phyloP scores from a whole-genome alignment of 2,797 vertebrate genomes.

The Danio jaintianensis region DNA sequence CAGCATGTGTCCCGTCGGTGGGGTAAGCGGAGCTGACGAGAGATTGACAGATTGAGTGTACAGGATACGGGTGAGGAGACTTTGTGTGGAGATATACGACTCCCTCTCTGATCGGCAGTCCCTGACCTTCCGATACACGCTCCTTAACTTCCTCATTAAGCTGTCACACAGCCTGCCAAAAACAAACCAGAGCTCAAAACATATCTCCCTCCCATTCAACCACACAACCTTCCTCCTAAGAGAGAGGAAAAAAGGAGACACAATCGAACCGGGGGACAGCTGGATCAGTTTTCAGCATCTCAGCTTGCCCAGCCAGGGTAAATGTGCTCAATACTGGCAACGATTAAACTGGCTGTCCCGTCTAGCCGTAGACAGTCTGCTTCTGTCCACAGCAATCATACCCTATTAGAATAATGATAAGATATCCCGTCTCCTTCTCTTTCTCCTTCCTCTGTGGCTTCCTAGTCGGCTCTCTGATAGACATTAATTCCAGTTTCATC shows the following conservation, averaged over 20 bases:
- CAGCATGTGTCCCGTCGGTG: conserved; percentile 25
- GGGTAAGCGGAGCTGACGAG: conserved; percentile 46
- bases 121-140: conserved; percentile 50
- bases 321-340: conserved; percentile 39
- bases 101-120: conserved; percentile 48
- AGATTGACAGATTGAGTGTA: conserved; percentile 54
- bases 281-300: conserved; percentile 35
- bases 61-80: conserved; percentile 51
- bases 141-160: conserved; percentile 54
- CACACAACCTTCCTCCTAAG: conserved; percentile 36
- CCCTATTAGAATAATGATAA: conserved; percentile 82
- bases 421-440: conserved; percentile 71
- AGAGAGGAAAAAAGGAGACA: background rate
- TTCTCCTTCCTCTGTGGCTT: conserved; percentile 64
- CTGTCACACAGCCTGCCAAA: conserved; percentile 51
- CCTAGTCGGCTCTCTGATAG: conserved; percentile 80
- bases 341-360: conserved; percentile 17
- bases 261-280: conserved; percentile 16
- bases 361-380: conserved; percentile 56
- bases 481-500: conserved; percentile 85
- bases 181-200: conserved; percentile 51
- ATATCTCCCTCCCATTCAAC: conserved; percentile 45
- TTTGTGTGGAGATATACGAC: conserved; percentile 50
- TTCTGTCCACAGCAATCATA: conserved; percentile 76
- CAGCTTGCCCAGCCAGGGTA: conserved; percentile 16